Base-by-base conservation (phyloP, 2,888 invertebrate species). In the Orchestes rusci region DNA sequence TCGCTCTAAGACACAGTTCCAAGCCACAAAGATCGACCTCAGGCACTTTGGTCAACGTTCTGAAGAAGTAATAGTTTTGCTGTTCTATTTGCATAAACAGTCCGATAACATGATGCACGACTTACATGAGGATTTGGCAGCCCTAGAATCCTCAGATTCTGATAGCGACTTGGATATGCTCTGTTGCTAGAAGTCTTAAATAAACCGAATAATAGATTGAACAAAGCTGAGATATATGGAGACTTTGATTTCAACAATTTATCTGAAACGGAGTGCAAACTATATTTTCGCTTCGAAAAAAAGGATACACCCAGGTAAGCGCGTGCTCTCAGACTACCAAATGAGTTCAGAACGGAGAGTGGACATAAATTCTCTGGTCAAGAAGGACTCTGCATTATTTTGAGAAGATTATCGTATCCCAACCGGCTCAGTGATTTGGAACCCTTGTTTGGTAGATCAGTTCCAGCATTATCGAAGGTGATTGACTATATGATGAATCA, bases 271-370 rank as follows among this genome's bases (percentile, higher is more conserved):
- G 38, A 43, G 15, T 43, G 43, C 5, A 27, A 43, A 23, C 4
- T 13, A 19, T 17, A 30, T 20, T 43, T 43, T 15, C 43, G 43
- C 16, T 43, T 37, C 15, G 23, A 43, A 18, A 38, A 38, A 30
- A 20, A 43, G 15, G 20, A 37, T 31, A 20, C 39, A 16, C 31
- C 20, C 12, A 43, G 43, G 39, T 18, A 38, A 15, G 32, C 13
- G 7, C 16, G 12, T 13, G 30, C 43, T 13, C 38, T 43, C 10
- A 32, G 39, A 39, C 18, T 43, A 13, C 43, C 23, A 12, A 30
- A 43, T 19, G 30, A 30, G 23, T 23, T 37, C 27, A 23, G 2
- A 8, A 23, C 27, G 27, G 23, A 37, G 13, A 37, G 4, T 31
- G 5, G 18, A 39, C 30, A 27, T 23, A 27, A 23, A 27, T 27